phyloP scores from a whole-genome alignment of 2,797 vertebrate genomes.

The Lycodopsis pacificus region DNA sequence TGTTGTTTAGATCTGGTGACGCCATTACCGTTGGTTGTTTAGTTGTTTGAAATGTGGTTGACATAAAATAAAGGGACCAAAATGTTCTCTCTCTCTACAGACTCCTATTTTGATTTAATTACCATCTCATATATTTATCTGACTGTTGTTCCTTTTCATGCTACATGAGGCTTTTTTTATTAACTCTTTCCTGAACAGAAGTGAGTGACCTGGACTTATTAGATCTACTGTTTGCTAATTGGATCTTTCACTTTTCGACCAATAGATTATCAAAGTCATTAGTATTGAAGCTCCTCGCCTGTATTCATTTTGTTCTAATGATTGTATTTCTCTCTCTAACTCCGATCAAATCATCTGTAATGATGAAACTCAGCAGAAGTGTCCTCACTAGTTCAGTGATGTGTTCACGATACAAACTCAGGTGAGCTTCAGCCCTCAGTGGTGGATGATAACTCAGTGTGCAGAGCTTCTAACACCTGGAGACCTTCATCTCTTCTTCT shows the following conservation, averaged over 20 bases:
- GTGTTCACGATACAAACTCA: no score
- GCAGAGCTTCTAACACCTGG: no score
- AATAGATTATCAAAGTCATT: not conserved
- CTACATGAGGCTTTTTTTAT: not conserved
- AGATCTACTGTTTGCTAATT: not conserved
- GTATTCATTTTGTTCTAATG: no score
- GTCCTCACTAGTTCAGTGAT: no score
- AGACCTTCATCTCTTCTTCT: no score
- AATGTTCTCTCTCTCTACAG: slow-evolving; percentile 62
- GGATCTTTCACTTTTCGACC: no score
- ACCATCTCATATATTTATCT: not conserved
- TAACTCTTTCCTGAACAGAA: not conserved
- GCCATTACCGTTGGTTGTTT: slow-evolving; percentile 85
- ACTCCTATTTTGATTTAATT: not conserved
- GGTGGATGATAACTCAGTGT: no score
- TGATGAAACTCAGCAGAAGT: no score
- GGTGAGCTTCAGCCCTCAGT: no score
- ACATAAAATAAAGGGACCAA: slow-evolving; percentile 88
- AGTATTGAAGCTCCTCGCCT: no score
- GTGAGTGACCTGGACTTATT: not conserved
- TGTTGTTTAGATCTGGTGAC: slow-evolving; percentile 85
- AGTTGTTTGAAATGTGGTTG: slow-evolving; percentile 88
- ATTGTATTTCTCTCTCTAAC: no score
- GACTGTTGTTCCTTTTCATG: not conserved
- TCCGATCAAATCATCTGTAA: no score